Conservation (phyloP, 2,797 vertebrate species). For the Gallinago stenura region DNA sequence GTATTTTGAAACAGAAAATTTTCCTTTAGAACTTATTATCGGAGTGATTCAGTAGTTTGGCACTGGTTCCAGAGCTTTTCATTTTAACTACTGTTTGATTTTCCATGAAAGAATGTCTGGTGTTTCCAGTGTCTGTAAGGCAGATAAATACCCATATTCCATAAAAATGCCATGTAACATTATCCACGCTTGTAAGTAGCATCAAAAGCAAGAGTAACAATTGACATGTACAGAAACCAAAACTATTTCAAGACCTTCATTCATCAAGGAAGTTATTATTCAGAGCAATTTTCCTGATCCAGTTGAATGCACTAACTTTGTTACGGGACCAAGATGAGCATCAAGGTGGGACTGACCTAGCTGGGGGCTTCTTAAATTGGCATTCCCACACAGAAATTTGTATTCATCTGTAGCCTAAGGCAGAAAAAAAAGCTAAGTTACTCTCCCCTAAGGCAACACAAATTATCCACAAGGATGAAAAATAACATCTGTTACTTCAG, state of each 20-base stretch:
- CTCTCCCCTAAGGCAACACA: background rate
- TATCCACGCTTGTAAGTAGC: background rate
- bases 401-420: background rate
- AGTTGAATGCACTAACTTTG: background rate
- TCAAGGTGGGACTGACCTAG: background rate
- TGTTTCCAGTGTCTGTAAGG: background rate
- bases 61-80: conserved; percentile 5
- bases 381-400: background rate
- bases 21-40: conserved; percentile 26
- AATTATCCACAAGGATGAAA: background rate
- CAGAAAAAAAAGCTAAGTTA: background rate
- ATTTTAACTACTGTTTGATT: conserved; percentile 66
- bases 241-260: background rate
- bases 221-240: background rate
- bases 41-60: conserved; percentile 63
- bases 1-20: background rate
- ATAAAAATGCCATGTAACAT: background rate
- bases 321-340: background rate
- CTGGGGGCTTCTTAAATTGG: background rate
- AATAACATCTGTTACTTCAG: background rate
- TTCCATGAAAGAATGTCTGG: conserved; percentile 48
- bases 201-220: background rate
- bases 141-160: conserved; percentile 7
- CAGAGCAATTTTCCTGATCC: background rate
- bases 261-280: background rate